phyloP scores from a whole-genome alignment of 2,888 invertebrate genomes.

The Eupsilia transversa region DNA sequence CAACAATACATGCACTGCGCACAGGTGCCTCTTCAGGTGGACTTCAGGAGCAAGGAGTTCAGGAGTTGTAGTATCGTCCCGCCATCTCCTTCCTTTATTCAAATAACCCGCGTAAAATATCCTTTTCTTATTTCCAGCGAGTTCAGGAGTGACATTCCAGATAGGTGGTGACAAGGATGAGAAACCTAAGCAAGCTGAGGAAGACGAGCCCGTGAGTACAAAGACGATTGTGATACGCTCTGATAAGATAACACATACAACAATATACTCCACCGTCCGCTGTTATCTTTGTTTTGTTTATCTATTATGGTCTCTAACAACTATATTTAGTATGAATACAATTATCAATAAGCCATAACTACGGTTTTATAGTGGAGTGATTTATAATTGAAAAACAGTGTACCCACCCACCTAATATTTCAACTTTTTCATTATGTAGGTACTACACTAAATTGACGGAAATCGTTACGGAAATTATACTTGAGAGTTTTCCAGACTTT shows the following conservation, averaged over 20 bases:
- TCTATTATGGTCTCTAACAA: constrained; percentile 60
- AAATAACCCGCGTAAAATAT: constrained; percentile 1
- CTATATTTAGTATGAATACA: constrained; percentile 58
- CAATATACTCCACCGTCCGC: constrained; percentile 64
- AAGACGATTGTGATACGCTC: constrained; percentile 60
- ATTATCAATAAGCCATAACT: constrained; percentile 57
- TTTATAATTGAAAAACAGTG: constrained; percentile 8
- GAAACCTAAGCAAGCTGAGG: constrained; percentile 89
- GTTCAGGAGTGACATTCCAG: constrained; percentile 92
- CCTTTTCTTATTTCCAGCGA: constrained; percentile 78
- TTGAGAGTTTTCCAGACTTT: constrained; percentile 18
- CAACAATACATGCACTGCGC: no score
- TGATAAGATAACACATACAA: constrained; percentile 73
- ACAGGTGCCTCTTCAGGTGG: background rate
- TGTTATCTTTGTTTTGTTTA: constrained; percentile 70
- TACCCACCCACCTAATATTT: background rate
- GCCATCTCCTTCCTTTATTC: background rate
- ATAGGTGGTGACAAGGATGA: constrained; percentile 92
- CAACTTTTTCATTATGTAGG: constrained; percentile 10
- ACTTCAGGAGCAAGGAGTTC: background rate
- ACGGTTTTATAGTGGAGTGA: constrained; percentile 23
- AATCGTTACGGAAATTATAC: constrained; percentile 7
- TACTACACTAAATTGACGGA: constrained; percentile 8
- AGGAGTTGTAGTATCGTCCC: background rate
- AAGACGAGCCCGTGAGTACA: constrained; percentile 89